Evolutionary conservation across 1,140 invertebrate species (phyloP), one percentile per base, ranked within the genome.

Genomic region (Drosophila ambigua): DNA sequence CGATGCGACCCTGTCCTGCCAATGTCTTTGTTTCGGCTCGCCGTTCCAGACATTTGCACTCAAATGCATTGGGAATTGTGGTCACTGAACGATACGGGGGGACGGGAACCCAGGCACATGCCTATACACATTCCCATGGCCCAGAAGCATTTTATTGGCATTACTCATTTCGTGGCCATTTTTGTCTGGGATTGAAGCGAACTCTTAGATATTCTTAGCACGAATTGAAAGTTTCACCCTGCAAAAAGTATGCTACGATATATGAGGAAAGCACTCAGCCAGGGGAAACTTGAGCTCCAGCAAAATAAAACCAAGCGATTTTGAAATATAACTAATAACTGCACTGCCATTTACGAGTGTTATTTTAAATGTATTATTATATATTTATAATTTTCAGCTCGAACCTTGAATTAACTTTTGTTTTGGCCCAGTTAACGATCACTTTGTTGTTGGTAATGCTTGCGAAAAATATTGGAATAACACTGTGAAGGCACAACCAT

Each of bases 21-120:
- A 23, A 44, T 72, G 60, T 44, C 49, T 71, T 73, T 63, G 48
- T 81, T 65, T 63, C 48, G 48, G 39, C 58, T 69, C 61, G 60
- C 62, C 72, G 81, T 79, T 85, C 78, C 78, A 85, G 78, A 87
- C 75, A 78, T 79, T 87, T 79, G 62, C 82, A 81, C 78, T 82
- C 78, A 87, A 85, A 85, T 81, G 82, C 82, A 51, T 60, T 64
- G 82, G 65, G 82, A 77, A 24, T 24, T 81, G 77, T 85, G 81
- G 82, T 87, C 81, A 87, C 67, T 65, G 66, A 57, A 50, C 63
- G 63, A 43, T 46, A 64, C 66, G 62, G 49, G 16, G 44, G 67
- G 75, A 74, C 69, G 65, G 55, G 60, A 58, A 53, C 4, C 35
- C 4, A 39, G 35, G 57, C 67, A 52, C 76, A 66, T 72, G 78